phyloP scores from a whole-genome alignment of 2,113 vertebrate species.

The Pampusana beccarii region DNA sequence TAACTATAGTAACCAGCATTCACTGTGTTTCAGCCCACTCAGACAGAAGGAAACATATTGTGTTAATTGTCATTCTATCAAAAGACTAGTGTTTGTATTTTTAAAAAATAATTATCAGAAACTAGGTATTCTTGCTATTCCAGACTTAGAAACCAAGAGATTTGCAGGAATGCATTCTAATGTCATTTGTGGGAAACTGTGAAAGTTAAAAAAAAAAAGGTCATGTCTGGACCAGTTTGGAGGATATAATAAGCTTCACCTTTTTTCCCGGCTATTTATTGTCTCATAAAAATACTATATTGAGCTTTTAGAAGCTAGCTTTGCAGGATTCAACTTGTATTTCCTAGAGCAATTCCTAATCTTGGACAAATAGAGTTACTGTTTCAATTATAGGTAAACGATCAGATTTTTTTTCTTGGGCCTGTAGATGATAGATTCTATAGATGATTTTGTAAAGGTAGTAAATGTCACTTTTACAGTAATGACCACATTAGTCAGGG shows the following conservation, averaged over 20 bases:
- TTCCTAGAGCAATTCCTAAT: neutral
- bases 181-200: neutral
- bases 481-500: neutral
- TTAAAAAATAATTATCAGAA: neutral
- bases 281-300: neutral
- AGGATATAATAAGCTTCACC: neutral
- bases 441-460: neutral
- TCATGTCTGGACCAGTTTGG: neutral
- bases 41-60: conserved; percentile 41
- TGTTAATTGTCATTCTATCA: conserved; percentile 63
- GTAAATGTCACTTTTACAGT: neutral
- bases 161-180: neutral
- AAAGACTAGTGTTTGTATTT: conserved; percentile 21
- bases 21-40: conserved; percentile 45
- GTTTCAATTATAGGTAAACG: neutral
- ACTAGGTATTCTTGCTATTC: too few relatives aligned
- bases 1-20: conserved; percentile 77
- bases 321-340: neutral
- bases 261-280: neutral
- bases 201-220: neutral
- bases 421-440: neutral
- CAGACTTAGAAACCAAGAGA: neutral
- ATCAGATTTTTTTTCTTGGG: neutral
- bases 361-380: neutral
- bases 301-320: neutral